phyloP scores from a whole-genome alignment of 1,140 invertebrate species.

The Apis florea region DNA sequence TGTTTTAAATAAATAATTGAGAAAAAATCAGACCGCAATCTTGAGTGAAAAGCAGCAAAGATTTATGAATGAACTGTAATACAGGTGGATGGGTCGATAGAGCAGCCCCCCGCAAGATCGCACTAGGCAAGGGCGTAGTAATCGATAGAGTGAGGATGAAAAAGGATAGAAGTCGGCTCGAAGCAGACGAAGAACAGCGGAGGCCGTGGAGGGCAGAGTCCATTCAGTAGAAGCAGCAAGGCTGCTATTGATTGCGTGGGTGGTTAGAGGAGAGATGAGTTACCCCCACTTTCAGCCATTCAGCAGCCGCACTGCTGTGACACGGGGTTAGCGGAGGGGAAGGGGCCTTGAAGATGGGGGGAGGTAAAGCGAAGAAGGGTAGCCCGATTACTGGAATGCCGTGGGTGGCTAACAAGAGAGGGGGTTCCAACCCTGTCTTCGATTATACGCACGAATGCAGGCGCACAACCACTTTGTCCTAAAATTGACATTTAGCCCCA shows the following conservation, averaged over 20 bases:
- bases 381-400: constrained; percentile 39
- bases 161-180: constrained; percentile 38
- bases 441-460: constrained; percentile 21
- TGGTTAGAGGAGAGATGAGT: constrained; percentile 63
- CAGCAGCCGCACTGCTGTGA: constrained; percentile 49
- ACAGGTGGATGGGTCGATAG: constrained; percentile 77
- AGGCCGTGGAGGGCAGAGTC: constrained; percentile 73
- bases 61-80: constrained; percentile 78
- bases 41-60: constrained; percentile 61
- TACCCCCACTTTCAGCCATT: constrained; percentile 55
- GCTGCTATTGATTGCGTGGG: constrained; percentile 76
- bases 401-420: constrained; percentile 32
- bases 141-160: constrained; percentile 73
- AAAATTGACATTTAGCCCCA: background rate
- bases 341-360: constrained; percentile 36
- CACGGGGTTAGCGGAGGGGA: constrained; percentile 24
- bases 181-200: constrained; percentile 64
- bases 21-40: background rate
- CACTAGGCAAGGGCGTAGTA: constrained; percentile 65
- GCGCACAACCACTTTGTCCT: constrained; percentile 14
- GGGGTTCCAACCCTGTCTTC: constrained; percentile 14
- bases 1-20: background rate
- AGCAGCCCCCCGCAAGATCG: constrained; percentile 65
- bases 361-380: background rate
- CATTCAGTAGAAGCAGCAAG: constrained; percentile 75